phyloP scores from a whole-genome alignment of 2,888 invertebrate species.

The Sericinus montela region DNA sequence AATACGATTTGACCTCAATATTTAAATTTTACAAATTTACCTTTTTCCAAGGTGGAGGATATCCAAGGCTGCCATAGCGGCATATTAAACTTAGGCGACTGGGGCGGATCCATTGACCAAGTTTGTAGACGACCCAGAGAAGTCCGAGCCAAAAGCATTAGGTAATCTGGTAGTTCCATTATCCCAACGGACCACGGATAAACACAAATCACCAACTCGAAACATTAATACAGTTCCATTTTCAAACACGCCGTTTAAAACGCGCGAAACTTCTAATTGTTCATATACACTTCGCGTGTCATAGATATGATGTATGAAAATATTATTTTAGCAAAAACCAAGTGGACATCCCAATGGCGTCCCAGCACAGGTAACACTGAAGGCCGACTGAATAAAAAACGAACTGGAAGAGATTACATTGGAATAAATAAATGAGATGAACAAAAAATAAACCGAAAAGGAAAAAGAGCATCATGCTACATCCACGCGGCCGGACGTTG shows the following conservation, averaged over 20 bases:
- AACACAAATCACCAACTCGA: conserved; percentile 23
- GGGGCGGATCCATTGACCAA: conserved; percentile 70
- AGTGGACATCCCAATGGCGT: conserved; percentile 59
- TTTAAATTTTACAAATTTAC: conserved; percentile 31
- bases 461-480: conserved; percentile 75
- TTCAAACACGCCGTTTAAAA: conserved; percentile 19
- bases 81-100: conserved; percentile 73
- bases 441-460: conserved; percentile 75
- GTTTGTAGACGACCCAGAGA: conserved; percentile 52
- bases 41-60: conserved; percentile 55
- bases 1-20: too few relatives aligned
- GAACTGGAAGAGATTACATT: conserved; percentile 79
- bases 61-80: conserved; percentile 76
- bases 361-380: conserved; percentile 76
- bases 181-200: conserved; percentile 49
- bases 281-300: not conserved
- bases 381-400: conserved; percentile 79
- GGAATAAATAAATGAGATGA: conserved; percentile 81
- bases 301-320: not conserved
- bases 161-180: conserved; percentile 72
- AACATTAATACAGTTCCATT: conserved; percentile 17
- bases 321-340: conserved; percentile 13
- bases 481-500: conserved; percentile 79
- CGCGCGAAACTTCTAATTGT: not conserved
- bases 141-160: conserved; percentile 63